These are phyloP conservation scores for Nycteola revayana DNA, from an alignment of 2,888 invertebrate species.

Conservation along the genomic window DNA sequence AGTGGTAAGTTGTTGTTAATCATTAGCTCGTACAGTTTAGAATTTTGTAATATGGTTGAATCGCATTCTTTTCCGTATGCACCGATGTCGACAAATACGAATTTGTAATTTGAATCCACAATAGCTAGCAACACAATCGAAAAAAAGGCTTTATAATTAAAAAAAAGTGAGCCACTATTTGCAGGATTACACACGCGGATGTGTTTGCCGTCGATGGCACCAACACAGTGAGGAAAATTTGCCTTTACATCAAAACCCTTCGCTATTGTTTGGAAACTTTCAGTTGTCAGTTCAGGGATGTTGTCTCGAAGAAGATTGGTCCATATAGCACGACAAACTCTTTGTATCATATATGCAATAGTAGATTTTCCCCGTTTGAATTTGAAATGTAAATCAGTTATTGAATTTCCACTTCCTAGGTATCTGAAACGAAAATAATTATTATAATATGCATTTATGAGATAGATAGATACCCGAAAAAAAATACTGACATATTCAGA, in stretches of 20 bases:
- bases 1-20: slow-evolving; percentile 17
- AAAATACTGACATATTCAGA: slow-evolving; percentile 3
- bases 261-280: slow-evolving; percentile 6
- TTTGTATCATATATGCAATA: slow-evolving; percentile 10
- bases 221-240: no score
- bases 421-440: slow-evolving; percentile 14
- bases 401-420: slow-evolving; percentile 15
- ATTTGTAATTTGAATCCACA: slow-evolving; percentile 30
- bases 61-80: slow-evolving; percentile 34
- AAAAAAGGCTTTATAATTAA: slow-evolving; percentile 29
- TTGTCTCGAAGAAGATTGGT: slow-evolving; percentile 9
- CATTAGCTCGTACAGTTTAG: slow-evolving; percentile 23
- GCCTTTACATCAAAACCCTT: no score
- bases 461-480: slow-evolving; percentile 11
- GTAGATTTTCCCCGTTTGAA: slow-evolving; percentile 18
- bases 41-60: slow-evolving; percentile 28
- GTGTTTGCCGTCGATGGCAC: no score
- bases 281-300: no score
- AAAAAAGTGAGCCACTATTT: slow-evolving; percentile 30
- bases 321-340: slow-evolving; percentile 19
- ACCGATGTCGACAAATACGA: slow-evolving; percentile 27
- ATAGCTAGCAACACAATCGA: slow-evolving; percentile 32
- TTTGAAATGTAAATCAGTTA: slow-evolving; percentile 14
- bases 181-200: no score
- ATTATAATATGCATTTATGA: slow-evolving; percentile 9